Evolutionary conservation across 1,140 invertebrate genomes (phyloP).

Genomic region (Zeugodacus cucurbitae): DNA sequence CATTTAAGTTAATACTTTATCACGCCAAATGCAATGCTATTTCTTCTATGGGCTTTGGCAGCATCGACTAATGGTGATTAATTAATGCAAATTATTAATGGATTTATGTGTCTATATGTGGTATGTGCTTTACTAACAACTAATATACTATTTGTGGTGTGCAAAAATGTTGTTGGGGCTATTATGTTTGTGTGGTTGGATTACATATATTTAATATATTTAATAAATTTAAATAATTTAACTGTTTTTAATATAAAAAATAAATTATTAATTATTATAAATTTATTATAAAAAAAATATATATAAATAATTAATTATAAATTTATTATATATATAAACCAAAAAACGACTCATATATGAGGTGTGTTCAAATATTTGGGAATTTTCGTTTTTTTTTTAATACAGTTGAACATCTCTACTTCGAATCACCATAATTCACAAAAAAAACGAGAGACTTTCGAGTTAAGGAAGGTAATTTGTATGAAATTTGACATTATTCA

Average conservation of each 20-base stretch:
- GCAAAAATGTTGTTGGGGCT: not conserved
- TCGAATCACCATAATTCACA: too few species aligned
- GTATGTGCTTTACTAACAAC: not conserved
- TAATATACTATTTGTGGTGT: not conserved
- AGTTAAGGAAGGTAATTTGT: too few species aligned
- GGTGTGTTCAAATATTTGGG: too few species aligned
- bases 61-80: not conserved
- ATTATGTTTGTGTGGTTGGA: not conserved
- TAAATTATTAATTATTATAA: too few species aligned
- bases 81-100: constrained; percentile 6
- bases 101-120: not conserved
- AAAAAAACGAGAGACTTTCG: too few species aligned
- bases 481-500: too few species aligned
- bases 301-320: not conserved
- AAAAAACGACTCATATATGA: too few species aligned
- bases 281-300: not conserved
- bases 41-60: not conserved
- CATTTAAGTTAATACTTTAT: not conserved
- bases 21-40: not conserved
- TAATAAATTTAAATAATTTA: not conserved
- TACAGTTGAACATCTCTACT: too few species aligned
- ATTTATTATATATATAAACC: too few species aligned
- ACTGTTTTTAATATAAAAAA: not conserved
- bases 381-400: too few species aligned
- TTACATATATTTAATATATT: not conserved